Evolutionary conservation across 2,797 vertebrate species (phyloP).

Genomic region (Halcyon badia): DNA sequence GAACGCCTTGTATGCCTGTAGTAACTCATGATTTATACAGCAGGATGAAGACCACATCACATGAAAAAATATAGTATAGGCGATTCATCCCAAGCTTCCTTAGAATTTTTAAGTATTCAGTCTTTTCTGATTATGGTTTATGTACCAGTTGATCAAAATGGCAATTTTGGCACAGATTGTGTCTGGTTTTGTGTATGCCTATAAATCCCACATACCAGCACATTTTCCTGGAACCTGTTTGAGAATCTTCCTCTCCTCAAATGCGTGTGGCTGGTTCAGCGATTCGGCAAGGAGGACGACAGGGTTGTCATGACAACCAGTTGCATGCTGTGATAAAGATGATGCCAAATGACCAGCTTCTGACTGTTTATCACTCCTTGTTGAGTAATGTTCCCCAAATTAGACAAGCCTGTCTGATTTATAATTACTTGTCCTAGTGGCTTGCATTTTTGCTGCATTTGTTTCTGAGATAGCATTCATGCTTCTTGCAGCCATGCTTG

Average conservation of each 20-base stretch:
- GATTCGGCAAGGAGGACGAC: conserved; percentile 65
- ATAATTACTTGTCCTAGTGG: conserved; percentile 18
- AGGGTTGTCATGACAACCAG: conserved; percentile 87
- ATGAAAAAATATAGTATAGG: not conserved
- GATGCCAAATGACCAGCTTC: conserved; percentile 73
- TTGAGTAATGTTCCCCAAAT: conserved; percentile 65
- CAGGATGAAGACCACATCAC: not conserved
- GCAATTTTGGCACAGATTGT: not conserved
- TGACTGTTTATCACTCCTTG: conserved; percentile 54
- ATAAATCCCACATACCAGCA: not conserved
- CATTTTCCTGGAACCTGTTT: conserved; percentile 13
- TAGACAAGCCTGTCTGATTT: conserved; percentile 43
- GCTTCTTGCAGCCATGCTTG: conserved; percentile 80
- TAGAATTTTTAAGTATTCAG: not conserved
- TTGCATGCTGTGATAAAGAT: conserved; percentile 73
- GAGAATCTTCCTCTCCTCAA: not conserved
- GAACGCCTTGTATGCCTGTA: not conserved
- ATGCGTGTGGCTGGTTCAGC: conserved; percentile 44
- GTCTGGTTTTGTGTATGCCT: not conserved
- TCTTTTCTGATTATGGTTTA: not conserved
- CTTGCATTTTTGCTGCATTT: conserved; percentile 44
- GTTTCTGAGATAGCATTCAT: not conserved
- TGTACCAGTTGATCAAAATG: not conserved
- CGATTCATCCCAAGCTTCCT: not conserved
- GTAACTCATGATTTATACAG: not conserved